Evolutionary conservation across 1,140 invertebrate genomes (phyloP), one percentile per base, ranked within the genome.

Genomic region (Zaprionus kolodkinae): DNA sequence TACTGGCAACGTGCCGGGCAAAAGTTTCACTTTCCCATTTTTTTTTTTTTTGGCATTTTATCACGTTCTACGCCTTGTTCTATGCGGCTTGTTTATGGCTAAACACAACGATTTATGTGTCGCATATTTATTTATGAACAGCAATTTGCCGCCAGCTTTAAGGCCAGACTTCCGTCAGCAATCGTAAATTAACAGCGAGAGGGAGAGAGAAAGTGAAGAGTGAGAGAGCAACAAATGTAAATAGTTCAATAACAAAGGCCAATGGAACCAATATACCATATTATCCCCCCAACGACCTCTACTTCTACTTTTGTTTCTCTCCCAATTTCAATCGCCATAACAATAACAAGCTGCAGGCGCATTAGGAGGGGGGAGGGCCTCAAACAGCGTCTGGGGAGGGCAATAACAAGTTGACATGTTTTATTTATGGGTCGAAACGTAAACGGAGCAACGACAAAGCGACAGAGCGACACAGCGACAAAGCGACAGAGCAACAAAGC

Each of bases 391-490:
- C 72, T 78, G 65, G 68, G 78, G 72, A 65, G 64, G 68, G 79
- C 83, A 85, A 89, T 89, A 89, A 89, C 81, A 89, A 89, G 81
- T 76, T 84, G 85, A 85, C 85, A 89, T 89, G 85, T 89, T 89
- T 89, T 89, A 89, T 89, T 89, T 89, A 90, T 89, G 81, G 86
- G 70, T 67, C 72, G 21, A 68, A 89, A 77, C 81, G 85, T 89
- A 85, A 78, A 79, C 78, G 57, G 50, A 36, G 30, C 45, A 2
- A 27, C 27, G 27, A 6, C 27, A 30, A 40, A 66, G 4, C 68
- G 52, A 64, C 68, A 36, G 55, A 63, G 72, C 50, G 48, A 73
- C 83, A 77, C 2, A 74, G 77, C 84, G 27, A 61, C 62, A 52
- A 6, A 48, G 11, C 68, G 52, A 56, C 68, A 12, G 43, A 56